Conservation (phyloP, 2,797 vertebrate genomes). For the Erpetoichthys calabaricus region DNA sequence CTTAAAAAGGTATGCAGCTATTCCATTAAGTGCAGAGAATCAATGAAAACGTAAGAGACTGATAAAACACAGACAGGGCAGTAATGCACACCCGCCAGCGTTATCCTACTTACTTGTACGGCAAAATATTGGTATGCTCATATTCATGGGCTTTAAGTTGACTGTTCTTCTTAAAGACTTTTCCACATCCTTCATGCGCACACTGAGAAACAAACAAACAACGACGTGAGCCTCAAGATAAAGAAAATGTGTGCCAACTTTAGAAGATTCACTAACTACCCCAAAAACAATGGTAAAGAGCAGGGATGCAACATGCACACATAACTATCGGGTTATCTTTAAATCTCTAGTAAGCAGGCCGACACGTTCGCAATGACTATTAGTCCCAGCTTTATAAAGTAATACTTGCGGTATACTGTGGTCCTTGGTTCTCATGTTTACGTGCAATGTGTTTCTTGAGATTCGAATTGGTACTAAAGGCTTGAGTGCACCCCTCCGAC, state of each 20-base stretch:
- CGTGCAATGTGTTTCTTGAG: conserved; percentile 68
- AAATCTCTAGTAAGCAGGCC: too few species aligned
- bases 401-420: conserved; percentile 52
- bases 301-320: too few species aligned
- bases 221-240: conserved; percentile 6
- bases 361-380: neutral
- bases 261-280: too few species aligned
- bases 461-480: conserved; percentile 58
- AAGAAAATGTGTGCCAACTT: too few species aligned
- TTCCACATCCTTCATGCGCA: conserved; percentile 53
- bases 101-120: conserved; percentile 59
- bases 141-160: conserved; percentile 65
- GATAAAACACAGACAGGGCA: too few species aligned
- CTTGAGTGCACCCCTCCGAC: conserved; percentile 50
- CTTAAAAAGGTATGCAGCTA: too few species aligned
- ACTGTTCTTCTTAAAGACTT: conserved; percentile 69
- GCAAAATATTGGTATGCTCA: conserved; percentile 51
- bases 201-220: conserved; percentile 49
- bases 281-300: too few species aligned
- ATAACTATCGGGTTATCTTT: too few species aligned
- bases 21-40: too few species aligned
- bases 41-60: too few species aligned
- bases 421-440: conserved; percentile 53
- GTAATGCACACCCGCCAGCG: neutral
- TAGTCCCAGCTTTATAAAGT: neutral